phyloP scores from a whole-genome alignment of 2,888 invertebrate genomes.

The Anorthoa munda region DNA sequence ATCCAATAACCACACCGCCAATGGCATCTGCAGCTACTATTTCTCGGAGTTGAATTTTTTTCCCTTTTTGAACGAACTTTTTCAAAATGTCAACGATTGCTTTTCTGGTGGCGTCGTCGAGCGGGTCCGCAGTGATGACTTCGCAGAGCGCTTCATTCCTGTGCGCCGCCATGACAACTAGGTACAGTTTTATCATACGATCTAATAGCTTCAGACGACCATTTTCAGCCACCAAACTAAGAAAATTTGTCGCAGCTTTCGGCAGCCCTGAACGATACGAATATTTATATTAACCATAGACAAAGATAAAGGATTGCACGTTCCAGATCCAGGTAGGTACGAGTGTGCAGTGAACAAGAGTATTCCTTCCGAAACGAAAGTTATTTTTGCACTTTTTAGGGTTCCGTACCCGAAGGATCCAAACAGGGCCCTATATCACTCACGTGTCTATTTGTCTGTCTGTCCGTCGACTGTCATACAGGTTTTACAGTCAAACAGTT shows the following conservation, averaged over 20 bases:
- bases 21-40: conserved; percentile 80
- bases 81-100: conserved; percentile 77
- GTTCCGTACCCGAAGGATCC: too few species aligned
- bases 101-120: conserved; percentile 72
- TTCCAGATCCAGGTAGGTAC: background rate
- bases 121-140: conserved; percentile 83
- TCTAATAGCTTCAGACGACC: conserved; percentile 80
- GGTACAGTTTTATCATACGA: conserved; percentile 80
- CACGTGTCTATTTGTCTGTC: too few species aligned
- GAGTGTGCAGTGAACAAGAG: too few species aligned
- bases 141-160: conserved; percentile 84
- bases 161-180: conserved; percentile 83
- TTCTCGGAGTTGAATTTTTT: conserved; percentile 82
- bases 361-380: too few species aligned
- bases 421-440: too few species aligned
- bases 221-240: conserved; percentile 83
- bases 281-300: background rate
- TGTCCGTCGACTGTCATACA: too few species aligned
- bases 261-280: conserved; percentile 76
- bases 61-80: conserved; percentile 78
- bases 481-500: too few species aligned
- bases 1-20: conserved; percentile 84
- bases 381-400: too few species aligned
- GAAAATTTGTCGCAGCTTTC: conserved; percentile 77
- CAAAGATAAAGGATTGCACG: too few species aligned